These are phyloP conservation scores for Calameuta idolon DNA, from an alignment of 2,888 invertebrate genomes.

Conservation along the genomic window DNA sequence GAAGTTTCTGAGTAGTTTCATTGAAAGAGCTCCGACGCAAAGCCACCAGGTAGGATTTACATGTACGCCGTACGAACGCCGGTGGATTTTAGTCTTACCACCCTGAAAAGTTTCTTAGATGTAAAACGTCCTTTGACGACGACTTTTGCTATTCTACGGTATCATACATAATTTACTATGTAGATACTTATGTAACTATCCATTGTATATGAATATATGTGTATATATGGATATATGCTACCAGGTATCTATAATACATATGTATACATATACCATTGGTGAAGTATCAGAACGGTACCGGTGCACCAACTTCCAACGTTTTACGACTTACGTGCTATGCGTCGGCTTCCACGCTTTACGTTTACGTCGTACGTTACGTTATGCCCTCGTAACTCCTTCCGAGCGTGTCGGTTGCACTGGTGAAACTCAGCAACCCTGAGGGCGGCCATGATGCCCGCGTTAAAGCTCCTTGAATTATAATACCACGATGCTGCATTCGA, in stretches of 20 bases:
- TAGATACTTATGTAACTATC: too few species aligned
- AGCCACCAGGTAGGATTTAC: too few species aligned
- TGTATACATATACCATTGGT: not conserved
- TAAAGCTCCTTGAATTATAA: constrained; percentile 28
- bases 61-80: too few species aligned
- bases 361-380: constrained; percentile 48
- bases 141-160: too few species aligned
- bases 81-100: too few species aligned
- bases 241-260: too few species aligned
- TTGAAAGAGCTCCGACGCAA: too few species aligned
- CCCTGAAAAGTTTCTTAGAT: not conserved
- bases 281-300: constrained; percentile 21
- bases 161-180: too few species aligned
- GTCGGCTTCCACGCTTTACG: constrained; percentile 43
- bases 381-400: constrained; percentile 50
- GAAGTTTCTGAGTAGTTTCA: too few species aligned
- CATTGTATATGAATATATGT: too few species aligned
- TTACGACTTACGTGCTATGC: constrained; percentile 51
- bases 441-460: constrained; percentile 16
- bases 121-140: not conserved
- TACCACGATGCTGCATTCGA: not conserved
- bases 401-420: constrained; percentile 39
- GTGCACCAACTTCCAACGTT: constrained; percentile 41
- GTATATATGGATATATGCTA: too few species aligned
- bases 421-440: constrained; percentile 26